These are phyloP conservation scores for Drosophila affinis DNA, from an alignment of 2,888 invertebrate genomes.

Conservation along the genomic window DNA sequence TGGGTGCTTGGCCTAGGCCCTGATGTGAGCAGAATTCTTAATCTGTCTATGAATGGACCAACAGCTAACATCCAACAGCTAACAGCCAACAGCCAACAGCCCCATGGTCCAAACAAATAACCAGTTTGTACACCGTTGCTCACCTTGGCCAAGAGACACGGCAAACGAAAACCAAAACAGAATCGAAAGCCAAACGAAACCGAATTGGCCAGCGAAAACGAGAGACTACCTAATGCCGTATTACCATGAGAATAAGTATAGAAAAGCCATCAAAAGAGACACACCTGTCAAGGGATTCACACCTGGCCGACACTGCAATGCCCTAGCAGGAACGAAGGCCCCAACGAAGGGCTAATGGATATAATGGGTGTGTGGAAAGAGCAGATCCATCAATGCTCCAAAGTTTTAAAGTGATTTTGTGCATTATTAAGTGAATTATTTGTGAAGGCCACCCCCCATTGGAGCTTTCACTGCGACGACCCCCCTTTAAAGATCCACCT, in stretches of 20 bases:
- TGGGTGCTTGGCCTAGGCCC: constrained; percentile 34
- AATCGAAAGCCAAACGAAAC: constrained; percentile 32
- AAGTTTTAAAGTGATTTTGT: background rate
- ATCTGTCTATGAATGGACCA: constrained; percentile 38
- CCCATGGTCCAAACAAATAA: constrained; percentile 15
- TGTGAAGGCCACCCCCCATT: too few relatives aligned
- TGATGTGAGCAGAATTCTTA: constrained; percentile 46
- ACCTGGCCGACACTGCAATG: background rate
- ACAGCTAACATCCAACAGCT: constrained; percentile 1
- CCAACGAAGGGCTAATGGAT: background rate
- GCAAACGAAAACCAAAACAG: constrained; percentile 36
- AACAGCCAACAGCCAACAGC: background rate
- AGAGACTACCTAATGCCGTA: constrained; percentile 20
- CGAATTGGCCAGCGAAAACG: constrained; percentile 7
- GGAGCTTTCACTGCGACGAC: too few relatives aligned
- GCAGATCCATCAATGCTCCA: background rate
- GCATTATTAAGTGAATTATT: background rate
- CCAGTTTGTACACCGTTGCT: constrained; percentile 47
- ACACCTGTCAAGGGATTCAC: background rate
- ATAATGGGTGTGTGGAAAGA: background rate
- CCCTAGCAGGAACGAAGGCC: background rate
- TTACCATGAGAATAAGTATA: constrained; percentile 32
- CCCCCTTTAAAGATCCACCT: background rate
- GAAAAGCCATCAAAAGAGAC: background rate
- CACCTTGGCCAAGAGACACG: constrained; percentile 61